Base-by-base conservation (phyloP, 92 coral and sea anemone species). In the Siderastrea siderea region DNA sequence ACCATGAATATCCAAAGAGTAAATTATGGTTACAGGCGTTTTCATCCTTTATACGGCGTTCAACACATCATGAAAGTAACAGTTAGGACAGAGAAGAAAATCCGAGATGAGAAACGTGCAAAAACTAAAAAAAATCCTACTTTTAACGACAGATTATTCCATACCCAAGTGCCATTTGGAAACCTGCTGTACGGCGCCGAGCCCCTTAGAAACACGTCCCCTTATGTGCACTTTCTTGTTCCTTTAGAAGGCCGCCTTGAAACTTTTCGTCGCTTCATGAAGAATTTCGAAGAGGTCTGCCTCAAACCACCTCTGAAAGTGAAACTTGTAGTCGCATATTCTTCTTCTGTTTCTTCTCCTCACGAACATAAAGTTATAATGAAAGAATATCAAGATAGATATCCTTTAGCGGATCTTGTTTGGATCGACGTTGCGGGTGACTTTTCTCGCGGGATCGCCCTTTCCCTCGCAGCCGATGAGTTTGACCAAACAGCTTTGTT, bases 231-330 rank as follows among this genome's bases (percentile, higher is more conserved):
- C 83, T 94, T 96, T 75, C 90, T 95, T 77, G 93, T 96, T 3
- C 99, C 99, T 3, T 86, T 96, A 45, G 90, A 93, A 16, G 99
- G 99, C 9, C 93, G 98, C 6, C 81, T 93, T 53, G 63, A 80
- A 16, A 96, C 97, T 16, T 96, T 96, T 89, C 98, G 94, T 38
- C 90, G 98, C n/a, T 96, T 96, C 70, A 91, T 96, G 91, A 90
- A 89, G 13, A 95, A 88, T 54, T 96, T 96, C 60, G 98, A 96
- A 82, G 74, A 89, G 43, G 95, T 95, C 63, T 95, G 95, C 62
- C 94, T 96, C 83, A 94, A 89, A 70, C 87, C 78, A 53, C 88
- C 78, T 7, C 90, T 93, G 78, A 91, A 86, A 65, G 99, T 96
- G 15, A 96, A 95, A 60, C 94, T 96, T 62, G 82, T 91, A 19